A percentile compares a stretch with the other conserved stretches of the same genome.
These are phyloP conservation scores for Nephrocerus scutellatus DNA, from an alignment of 2,888 invertebrate species.

Conservation along the genomic window DNA sequence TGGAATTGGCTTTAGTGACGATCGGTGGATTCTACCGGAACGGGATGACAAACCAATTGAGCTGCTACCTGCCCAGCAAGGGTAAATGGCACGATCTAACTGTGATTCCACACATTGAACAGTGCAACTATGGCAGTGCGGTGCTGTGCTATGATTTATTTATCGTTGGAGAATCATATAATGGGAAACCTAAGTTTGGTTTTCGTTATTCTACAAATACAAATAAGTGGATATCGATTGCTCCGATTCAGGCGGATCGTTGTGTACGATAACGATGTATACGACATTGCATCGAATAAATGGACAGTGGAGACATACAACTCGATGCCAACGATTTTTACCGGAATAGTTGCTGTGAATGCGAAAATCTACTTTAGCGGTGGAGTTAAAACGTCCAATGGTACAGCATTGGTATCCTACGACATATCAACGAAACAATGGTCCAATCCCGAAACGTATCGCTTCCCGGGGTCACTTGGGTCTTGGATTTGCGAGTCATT, in stretches of 20 bases:
- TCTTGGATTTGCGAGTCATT: conserved; percentile 62
- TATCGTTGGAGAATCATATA: conserved; percentile 66
- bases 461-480: conserved; percentile 64
- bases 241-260: conserved; percentile 59
- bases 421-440: conserved; percentile 56
- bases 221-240: conserved; percentile 61
- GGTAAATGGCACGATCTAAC: conserved; percentile 60
- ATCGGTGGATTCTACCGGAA: conserved; percentile 62
- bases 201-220: conserved; percentile 58
- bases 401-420: conserved; percentile 61
- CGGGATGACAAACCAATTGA: conserved; percentile 62
- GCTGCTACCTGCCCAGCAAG: conserved; percentile 55
- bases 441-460: conserved; percentile 53
- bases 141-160: conserved; percentile 62
- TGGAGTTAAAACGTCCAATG: conserved; percentile 59
- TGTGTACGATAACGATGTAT: conserved; percentile 61
- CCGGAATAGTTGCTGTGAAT: conserved; percentile 58
- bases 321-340: conserved; percentile 61
- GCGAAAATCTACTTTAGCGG: conserved; percentile 62
- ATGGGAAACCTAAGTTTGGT: conserved; percentile 58
- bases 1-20: conserved; percentile 61
- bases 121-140: conserved; percentile 65
- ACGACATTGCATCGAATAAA: conserved; percentile 52
- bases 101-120: conserved; percentile 65
- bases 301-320: conserved; percentile 58